Percentiles rank a stretch among this genome's conserved stretches.
Conservation (phyloP, 2,888 invertebrate species). For the Latheticus oryzae region DNA sequence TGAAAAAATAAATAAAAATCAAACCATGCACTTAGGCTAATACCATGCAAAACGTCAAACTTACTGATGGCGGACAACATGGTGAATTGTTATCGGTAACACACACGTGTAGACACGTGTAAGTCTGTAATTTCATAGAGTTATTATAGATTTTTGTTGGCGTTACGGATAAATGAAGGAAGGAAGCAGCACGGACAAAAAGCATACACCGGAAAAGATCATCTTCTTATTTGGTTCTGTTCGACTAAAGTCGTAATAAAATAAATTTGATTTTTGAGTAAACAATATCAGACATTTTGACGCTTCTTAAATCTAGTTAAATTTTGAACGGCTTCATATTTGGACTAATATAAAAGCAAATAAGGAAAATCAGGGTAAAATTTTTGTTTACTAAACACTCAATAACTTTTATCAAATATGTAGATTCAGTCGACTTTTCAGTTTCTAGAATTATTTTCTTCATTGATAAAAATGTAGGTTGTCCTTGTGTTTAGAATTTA, state of each 20-base stretch:
- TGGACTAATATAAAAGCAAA: too few relatives aligned
- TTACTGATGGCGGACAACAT: slow-evolving; percentile 85
- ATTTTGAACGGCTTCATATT: too few relatives aligned
- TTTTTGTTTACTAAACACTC: too few relatives aligned
- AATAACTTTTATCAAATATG: too few relatives aligned
- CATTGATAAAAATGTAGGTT: too few relatives aligned
- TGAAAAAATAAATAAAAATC: too few relatives aligned
- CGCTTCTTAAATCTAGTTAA: too few relatives aligned
- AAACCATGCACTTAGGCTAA: slow-evolving; percentile 6
- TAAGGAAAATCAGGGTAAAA: too few relatives aligned
- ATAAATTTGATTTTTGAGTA: not conserved
- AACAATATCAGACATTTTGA: slow-evolving; percentile 18
- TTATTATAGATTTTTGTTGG: slow-evolving; percentile 9
- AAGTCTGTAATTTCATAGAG: slow-evolving; percentile 75
- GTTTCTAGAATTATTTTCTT: too few relatives aligned
- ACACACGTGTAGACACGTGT: slow-evolving; percentile 91
- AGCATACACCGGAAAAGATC: slow-evolving; percentile 30
- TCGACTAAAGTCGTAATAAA: too few relatives aligned
- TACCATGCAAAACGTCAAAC: slow-evolving; percentile 59
- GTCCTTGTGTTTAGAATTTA: too few relatives aligned
- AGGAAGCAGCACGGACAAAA: slow-evolving; percentile 29
- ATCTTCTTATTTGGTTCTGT: slow-evolving; percentile 7
- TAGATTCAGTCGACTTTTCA: too few relatives aligned
- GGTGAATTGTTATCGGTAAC: slow-evolving; percentile 85
- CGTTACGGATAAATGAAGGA: not conserved